A percentile compares a stretch with the other conserved stretches of the same genome.
phyloP scores from a whole-genome alignment of 2,113 vertebrate species.

The Mungos mungo region DNA sequence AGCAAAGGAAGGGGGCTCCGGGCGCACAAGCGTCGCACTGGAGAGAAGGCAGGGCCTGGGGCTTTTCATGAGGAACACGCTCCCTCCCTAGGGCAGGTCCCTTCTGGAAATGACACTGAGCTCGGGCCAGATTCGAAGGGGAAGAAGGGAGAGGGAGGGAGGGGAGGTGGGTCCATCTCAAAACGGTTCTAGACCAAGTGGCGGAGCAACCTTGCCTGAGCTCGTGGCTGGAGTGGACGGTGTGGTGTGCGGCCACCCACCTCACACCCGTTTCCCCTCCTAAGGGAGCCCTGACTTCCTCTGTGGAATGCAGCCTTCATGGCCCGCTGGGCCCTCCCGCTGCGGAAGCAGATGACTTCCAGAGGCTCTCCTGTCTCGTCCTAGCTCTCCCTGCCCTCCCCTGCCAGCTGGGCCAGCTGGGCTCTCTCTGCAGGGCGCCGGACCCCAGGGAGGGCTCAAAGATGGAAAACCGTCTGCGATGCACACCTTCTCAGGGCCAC shows the following conservation, averaged over 20 bases:
- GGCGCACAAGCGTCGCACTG: neutral
- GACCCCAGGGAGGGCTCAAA: neutral
- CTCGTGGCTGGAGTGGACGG: accelerated
- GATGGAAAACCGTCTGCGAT: too few relatives aligned
- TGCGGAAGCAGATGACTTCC: neutral
- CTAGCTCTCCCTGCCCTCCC: neutral
- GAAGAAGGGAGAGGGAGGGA: too few relatives aligned
- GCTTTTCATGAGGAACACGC: accelerated
- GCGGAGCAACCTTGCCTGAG: neutral
- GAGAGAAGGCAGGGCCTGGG: neutral
- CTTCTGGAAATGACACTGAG: neutral
- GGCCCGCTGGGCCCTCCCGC: accelerated
- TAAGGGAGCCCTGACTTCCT: neutral
- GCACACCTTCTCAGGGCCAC: accelerated
- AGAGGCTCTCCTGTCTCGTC: accelerated
- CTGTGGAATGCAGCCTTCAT: neutral
- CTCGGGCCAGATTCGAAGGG: neutral
- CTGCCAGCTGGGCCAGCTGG: neutral
- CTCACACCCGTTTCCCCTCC: neutral
- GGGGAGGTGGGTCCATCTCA: accelerated
- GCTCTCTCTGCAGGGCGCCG: neutral
- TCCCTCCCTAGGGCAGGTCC: too few relatives aligned
- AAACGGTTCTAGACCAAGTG: accelerated
- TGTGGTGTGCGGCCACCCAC: neutral
- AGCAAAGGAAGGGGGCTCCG: neutral